These are phyloP conservation scores for Heliopora coerulea DNA, from an alignment of 92 coral and sea anemone genomes.

Conservation along the genomic window DNA sequence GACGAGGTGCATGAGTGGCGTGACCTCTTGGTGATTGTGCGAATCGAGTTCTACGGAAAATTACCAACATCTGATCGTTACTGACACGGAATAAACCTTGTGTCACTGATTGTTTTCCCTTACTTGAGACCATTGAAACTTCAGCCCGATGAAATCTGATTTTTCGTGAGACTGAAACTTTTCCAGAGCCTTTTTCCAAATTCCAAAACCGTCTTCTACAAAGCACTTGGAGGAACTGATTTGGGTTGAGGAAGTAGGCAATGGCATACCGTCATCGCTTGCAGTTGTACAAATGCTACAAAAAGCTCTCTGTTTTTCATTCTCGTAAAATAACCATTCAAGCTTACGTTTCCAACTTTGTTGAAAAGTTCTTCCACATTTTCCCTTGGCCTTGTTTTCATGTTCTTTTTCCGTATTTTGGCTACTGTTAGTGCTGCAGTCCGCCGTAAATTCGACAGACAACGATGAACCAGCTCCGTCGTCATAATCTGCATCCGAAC, in stretches of 20 bases:
- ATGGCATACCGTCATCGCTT: slow-evolving; percentile 23
- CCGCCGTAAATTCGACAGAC: background rate
- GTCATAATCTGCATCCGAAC: slow-evolving; percentile 13
- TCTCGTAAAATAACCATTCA: slow-evolving; percentile 30
- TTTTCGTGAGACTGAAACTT: no score
- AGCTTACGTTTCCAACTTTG: slow-evolving; percentile 25
- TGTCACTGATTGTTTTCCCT: no score
- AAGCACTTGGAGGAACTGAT: no score
- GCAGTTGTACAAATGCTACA: slow-evolving; percentile 28
- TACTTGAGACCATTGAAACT: no score
- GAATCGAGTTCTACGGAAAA: no score
- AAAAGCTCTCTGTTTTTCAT: slow-evolving; percentile 34
- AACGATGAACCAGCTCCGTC: slow-evolving; percentile 8
- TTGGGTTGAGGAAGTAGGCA: slow-evolving; percentile 31
- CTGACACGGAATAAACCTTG: no score
- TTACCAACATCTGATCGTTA: no score
- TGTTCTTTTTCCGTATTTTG: slow-evolving; percentile 9
- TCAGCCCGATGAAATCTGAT: no score
- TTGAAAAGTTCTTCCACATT: slow-evolving; percentile 31
- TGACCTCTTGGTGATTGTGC: no score
- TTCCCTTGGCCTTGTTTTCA: slow-evolving; percentile 18
- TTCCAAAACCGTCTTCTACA: no score
- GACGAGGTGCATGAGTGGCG: no score
- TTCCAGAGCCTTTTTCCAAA: no score
- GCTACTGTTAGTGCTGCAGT: slow-evolving; percentile 3